These are phyloP conservation scores for Callocephalon fimbriatum DNA, from an alignment of 2,113 vertebrate genomes.

Conservation along the genomic window DNA sequence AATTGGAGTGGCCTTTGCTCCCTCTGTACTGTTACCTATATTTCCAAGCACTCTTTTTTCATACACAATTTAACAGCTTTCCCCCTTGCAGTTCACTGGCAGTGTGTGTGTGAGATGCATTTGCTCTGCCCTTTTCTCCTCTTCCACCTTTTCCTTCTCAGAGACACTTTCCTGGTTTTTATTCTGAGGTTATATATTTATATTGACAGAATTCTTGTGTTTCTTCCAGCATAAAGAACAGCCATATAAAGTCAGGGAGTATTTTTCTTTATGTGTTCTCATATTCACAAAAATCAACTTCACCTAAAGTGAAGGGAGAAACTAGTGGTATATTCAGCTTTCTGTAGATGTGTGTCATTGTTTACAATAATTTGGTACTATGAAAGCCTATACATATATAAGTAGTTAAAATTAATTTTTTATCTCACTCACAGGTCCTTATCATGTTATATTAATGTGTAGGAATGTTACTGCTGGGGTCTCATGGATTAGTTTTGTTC, in stretches of 20 bases:
- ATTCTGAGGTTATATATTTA: neutral
- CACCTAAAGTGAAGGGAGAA: neutral
- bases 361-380: neutral
- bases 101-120: neutral
- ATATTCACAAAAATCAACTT: neutral
- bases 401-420: neutral
- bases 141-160: neutral
- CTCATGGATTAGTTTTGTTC: neutral
- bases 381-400: neutral
- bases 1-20: neutral
- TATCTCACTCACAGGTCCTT: neutral
- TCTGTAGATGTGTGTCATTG: neutral
- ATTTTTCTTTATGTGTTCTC: neutral
- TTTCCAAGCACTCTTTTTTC: neutral
- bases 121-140: neutral
- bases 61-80: neutral
- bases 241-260: neutral
- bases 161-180: neutral
- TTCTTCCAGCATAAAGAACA: neutral
- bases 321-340: neutral
- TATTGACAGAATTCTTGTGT: neutral
- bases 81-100: neutral
- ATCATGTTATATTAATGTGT: neutral
- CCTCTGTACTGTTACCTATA: neutral
- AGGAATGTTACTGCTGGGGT: neutral